Conservation (phyloP, 2,113 vertebrate genomes). For the Pseudolaguvia tuberculata region DNA sequence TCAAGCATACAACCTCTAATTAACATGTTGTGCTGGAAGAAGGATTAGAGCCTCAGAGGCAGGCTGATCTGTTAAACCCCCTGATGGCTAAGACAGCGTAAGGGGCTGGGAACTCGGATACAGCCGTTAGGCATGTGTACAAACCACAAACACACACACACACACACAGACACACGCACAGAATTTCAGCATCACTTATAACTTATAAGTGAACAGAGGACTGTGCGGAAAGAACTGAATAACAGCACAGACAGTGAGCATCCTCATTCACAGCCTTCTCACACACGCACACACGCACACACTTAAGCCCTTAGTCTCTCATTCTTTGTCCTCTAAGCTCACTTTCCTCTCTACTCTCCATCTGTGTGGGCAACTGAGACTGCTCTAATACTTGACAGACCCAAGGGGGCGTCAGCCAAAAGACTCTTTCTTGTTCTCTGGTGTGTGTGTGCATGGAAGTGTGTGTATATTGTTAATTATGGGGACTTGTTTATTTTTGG, state of each 20-base stretch:
- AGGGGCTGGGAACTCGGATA: background rate
- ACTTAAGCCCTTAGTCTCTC: slow-evolving; percentile 10
- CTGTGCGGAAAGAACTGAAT: slow-evolving; percentile 12
- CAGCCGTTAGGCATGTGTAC: background rate
- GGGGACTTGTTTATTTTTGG: background rate
- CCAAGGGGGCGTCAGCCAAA: slow-evolving; percentile 3
- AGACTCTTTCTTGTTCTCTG: background rate
- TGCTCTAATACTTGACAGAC: slow-evolving; percentile 34
- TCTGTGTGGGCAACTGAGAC: slow-evolving; percentile 18
- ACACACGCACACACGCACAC: slow-evolving; percentile 11
- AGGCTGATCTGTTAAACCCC: background rate
- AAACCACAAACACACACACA: slow-evolving; percentile 14
- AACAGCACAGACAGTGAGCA: slow-evolving; percentile 12
- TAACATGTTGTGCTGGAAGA: background rate
- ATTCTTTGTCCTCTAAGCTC: slow-evolving; percentile 27
- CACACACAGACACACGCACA: slow-evolving; percentile 35
- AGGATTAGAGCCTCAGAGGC: background rate
- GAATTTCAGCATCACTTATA: slow-evolving; percentile 27
- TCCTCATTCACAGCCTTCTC: slow-evolving; percentile 10
- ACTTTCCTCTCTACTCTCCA: slow-evolving; percentile 16
- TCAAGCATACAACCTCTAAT: background rate
- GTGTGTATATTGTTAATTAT: background rate
- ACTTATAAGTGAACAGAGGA: slow-evolving; percentile 13
- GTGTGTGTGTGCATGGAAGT: slow-evolving; percentile 14
- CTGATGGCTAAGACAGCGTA: background rate